Percentiles rank a stretch among this genome's conserved stretches.
phyloP scores from a whole-genome alignment of 2,797 vertebrate species.

The Aplochiton taeniatus region DNA sequence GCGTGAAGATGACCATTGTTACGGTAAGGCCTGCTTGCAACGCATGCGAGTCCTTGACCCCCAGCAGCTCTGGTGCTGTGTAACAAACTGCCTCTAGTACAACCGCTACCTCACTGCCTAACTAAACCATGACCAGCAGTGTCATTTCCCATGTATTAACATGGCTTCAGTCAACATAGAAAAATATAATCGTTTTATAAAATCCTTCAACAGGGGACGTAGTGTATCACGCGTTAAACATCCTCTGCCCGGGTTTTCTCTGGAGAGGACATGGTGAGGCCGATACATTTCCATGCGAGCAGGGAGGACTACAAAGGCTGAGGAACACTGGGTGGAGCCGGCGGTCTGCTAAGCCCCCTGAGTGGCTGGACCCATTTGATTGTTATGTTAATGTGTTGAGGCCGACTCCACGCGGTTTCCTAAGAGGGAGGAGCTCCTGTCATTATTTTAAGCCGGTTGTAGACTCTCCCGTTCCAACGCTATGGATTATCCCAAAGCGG shows the following conservation, averaged over 20 bases:
- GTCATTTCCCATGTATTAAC: too few species aligned
- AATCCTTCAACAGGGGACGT: too few species aligned
- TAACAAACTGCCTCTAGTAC: too few species aligned
- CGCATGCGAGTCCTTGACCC: conserved; percentile 17
- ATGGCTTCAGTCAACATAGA: too few species aligned
- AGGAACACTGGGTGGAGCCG: conserved; percentile 22
- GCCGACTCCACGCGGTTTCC: conserved; percentile 39
- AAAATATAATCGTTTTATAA: too few species aligned
- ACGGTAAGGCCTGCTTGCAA: conserved; percentile 28
- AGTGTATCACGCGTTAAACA: too few species aligned
- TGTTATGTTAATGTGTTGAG: conserved; percentile 65
- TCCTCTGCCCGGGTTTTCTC: too few species aligned
- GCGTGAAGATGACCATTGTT: conserved; percentile 51
- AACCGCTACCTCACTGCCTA: too few species aligned
- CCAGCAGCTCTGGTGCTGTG: background rate
- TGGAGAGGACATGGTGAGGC: conserved; percentile 19
- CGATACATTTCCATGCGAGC: conserved; percentile 22
- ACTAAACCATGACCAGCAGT: too few species aligned
- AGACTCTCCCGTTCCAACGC: background rate
- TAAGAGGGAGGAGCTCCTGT: conserved; percentile 44
- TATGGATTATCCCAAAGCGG: conserved; percentile 51
- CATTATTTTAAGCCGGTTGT: conserved; percentile 43
- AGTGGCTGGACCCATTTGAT: conserved; percentile 48
- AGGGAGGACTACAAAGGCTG: conserved; percentile 9
- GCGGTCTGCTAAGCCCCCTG: conserved; percentile 38